These are phyloP conservation scores for Platysternon megacephalum DNA, from an alignment of 2,113 vertebrate genomes.

Conservation along the genomic window DNA sequence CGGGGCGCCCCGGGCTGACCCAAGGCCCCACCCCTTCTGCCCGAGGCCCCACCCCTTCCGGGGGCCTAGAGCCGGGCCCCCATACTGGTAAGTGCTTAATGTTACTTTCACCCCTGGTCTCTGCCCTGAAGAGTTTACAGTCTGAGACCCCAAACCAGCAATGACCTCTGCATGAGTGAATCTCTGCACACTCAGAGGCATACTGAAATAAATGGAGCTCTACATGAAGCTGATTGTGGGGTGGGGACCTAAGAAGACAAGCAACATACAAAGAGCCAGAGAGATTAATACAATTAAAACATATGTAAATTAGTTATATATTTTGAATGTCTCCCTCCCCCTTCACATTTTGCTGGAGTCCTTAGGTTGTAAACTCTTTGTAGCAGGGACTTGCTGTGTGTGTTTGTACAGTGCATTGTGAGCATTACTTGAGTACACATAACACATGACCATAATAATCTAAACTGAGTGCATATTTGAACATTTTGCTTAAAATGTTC, in stretches of 20 bases:
- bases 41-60: too few relatives aligned
- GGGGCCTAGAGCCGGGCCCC: too few relatives aligned
- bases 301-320: background rate
- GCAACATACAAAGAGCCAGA: background rate
- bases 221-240: background rate
- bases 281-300: accelerated
- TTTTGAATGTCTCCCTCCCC: background rate
- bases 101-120: too few relatives aligned
- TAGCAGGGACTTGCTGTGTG: background rate
- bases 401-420: background rate
- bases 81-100: too few relatives aligned
- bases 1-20: too few relatives aligned
- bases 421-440: background rate
- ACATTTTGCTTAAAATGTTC: background rate
- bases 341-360: background rate
- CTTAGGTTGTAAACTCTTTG: background rate
- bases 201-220: background rate
- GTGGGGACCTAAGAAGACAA: background rate
- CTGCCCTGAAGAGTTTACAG: background rate
- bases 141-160: background rate
- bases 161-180: background rate
- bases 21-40: too few relatives aligned
- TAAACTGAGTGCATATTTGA: background rate
- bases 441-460: background rate
- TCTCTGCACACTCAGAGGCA: background rate